Evolutionary conservation across 2,888 invertebrate species (phyloP).

Genomic region (Nomada lathburiana): DNA sequence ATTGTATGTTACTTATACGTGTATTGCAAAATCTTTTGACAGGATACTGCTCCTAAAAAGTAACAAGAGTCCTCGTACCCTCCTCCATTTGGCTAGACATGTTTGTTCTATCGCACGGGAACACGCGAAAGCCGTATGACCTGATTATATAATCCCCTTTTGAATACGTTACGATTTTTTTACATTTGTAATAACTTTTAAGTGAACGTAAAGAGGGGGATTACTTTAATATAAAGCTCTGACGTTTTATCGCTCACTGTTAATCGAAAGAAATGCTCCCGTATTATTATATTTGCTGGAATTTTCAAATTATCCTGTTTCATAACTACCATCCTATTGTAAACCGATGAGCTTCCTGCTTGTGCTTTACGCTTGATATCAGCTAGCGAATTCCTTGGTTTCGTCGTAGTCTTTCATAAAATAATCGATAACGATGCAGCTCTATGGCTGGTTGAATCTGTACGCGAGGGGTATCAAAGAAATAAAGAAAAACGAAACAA

Average conservation of each 20-base stretch:
- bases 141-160: too few relatives aligned
- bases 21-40: too few relatives aligned
- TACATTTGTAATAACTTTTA: not conserved
- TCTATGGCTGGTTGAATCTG: not conserved
- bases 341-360: not conserved
- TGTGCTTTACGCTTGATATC: not conserved
- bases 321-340: not conserved
- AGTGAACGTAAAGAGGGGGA: not conserved
- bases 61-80: too few relatives aligned
- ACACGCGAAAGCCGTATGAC: too few relatives aligned
- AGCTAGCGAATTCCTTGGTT: not conserved
- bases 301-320: not conserved
- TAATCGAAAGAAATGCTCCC: not conserved
- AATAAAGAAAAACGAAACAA: conserved; percentile 11
- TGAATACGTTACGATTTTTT: too few relatives aligned
- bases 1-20: too few relatives aligned
- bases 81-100: too few relatives aligned
- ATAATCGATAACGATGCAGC: conserved; percentile 21
- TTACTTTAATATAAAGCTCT: not conserved
- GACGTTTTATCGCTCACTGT: not conserved
- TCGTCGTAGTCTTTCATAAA: not conserved
- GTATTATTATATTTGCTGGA: not conserved
- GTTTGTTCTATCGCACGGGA: too few relatives aligned
- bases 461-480: not conserved
- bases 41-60: too few relatives aligned